Conservation (phyloP, 2,797 vertebrate genomes). For the Cynopterus sphinx region DNA sequence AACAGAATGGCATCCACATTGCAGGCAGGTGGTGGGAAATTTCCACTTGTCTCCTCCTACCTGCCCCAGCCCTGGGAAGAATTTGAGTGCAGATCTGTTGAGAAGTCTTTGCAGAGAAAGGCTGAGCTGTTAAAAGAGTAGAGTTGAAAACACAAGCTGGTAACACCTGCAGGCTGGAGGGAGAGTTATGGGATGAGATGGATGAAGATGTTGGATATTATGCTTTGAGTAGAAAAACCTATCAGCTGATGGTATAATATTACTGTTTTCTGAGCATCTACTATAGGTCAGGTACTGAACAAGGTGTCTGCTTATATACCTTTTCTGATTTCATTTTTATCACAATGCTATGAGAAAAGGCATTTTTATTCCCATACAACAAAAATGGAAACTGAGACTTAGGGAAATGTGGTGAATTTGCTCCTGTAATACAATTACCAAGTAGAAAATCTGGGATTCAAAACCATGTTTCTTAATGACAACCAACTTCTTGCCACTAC, state of each 20-base stretch:
- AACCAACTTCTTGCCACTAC: background rate
- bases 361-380: background rate
- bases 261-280: background rate
- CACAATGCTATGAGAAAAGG: background rate
- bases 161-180: constrained; percentile 29
- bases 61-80: constrained; percentile 39
- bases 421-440: background rate
- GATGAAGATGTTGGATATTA: background rate
- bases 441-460: background rate
- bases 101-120: constrained; percentile 50
- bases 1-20: constrained; percentile 35
- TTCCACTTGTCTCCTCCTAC: background rate
- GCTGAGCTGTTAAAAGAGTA: constrained; percentile 34
- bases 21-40: constrained; percentile 44
- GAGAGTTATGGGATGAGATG: background rate
- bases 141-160: constrained; percentile 35
- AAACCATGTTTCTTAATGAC: background rate
- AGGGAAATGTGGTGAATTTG: background rate
- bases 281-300: background rate
- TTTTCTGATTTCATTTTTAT: constrained; percentile 32
- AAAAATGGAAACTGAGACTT: constrained; percentile 28
- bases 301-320: background rate
- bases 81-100: constrained; percentile 15
- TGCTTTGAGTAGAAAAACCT: constrained; percentile 34
- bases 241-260: background rate